These are phyloP conservation scores for Mastomys natalensis DNA, from an alignment of 2,113 vertebrate genomes.

Conservation along the genomic window DNA sequence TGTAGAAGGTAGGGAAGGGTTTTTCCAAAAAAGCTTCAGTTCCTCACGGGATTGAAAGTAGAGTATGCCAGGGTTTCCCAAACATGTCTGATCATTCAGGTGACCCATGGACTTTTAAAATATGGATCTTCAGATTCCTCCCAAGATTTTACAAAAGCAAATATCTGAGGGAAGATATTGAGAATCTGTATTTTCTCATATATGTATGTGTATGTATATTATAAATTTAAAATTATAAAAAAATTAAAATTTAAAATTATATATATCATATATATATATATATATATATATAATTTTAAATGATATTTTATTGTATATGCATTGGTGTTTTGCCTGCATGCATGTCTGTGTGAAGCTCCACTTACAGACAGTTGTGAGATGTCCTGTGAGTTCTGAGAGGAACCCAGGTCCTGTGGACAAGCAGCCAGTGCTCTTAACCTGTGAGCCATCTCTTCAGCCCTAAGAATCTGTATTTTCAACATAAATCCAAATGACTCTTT, in stretches of 20 bases:
- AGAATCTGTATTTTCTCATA: constrained; percentile 7
- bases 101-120: constrained; percentile 10
- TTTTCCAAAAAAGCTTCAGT: background rate
- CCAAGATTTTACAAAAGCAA: constrained; percentile 21
- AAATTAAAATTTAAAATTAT: too few species aligned
- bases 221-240: too few species aligned
- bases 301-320: background rate
- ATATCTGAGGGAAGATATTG: background rate
- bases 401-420: background rate
- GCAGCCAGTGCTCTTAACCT: background rate
- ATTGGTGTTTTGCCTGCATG: background rate
- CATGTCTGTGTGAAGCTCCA: background rate
- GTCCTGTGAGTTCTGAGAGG: background rate
- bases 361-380: background rate
- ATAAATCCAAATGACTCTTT: background rate
- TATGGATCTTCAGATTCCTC: background rate
- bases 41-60: background rate
- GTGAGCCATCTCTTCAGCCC: background rate
- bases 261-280: background rate
- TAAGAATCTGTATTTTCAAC: constrained; percentile 10
- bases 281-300: background rate
- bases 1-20: background rate
- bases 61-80: background rate
- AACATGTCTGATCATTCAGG: background rate
- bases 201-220: background rate